Evolutionary conservation across 2,113 vertebrate species (phyloP), one percentile per base, ranked within the genome.

Genomic region (Elephantulus edwardii): DNA sequence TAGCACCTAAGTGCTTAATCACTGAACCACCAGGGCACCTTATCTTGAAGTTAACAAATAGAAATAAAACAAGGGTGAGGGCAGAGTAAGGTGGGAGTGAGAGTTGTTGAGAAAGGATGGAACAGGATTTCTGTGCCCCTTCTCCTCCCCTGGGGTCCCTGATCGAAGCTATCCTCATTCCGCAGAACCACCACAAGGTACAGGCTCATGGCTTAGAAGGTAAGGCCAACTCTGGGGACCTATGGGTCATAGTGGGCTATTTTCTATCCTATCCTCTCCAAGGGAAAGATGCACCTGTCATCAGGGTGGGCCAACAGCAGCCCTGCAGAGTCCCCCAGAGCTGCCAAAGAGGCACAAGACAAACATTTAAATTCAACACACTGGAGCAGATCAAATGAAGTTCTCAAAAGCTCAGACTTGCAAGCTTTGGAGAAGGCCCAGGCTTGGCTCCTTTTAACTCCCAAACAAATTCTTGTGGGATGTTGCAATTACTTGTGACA

Each of bases 401-500:
- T 89, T 96, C 91, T 95, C 89, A 95, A 86, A 89, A 72, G 85
- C 77, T 95, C 76, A 91, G 88, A 86, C 72, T 92, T 91, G 70
- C 46, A 86, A 91, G 56, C 80, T 90, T 88, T 96, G 95, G 95
- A 95, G 86, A 94, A 93, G 79, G 79, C 92, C 95, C 93, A 96
- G 94, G 90, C 91, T 93, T 95, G 89, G 82, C 88, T 95, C 75
- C 89, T 58, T 96, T 96, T 94, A 91, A 91, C 75, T 95, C 92
- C 82, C 91, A 90, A 91, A 87, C 91, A 96, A 95, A 96, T 96
- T 97, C 89, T 89, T 96, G 93, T 90, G 92, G 92, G 94, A 95
- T 96, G 93, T 95, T 95, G 90, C 93, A 95, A 94, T 96, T 96
- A 96, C 90, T 94, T 96, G 92, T 95, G 95, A 96, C 96, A 96